Conservation (phyloP, 2,888 invertebrate species). For the Dysmachus trigonus region DNA sequence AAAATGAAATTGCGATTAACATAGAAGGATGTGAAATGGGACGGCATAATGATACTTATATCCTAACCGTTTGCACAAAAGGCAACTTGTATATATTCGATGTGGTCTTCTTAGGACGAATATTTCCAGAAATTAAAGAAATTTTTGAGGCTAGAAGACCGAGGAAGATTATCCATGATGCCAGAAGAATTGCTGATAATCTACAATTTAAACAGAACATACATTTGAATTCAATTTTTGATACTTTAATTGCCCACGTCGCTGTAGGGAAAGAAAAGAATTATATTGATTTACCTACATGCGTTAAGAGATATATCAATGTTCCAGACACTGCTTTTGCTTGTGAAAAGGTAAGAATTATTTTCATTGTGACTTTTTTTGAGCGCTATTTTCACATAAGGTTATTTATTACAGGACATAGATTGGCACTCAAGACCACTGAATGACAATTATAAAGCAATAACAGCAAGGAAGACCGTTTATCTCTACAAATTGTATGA, state of each 20-base stretch:
- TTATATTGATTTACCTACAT: slow-evolving; percentile 51
- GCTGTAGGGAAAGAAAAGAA: slow-evolving; percentile 50
- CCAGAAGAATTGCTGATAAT: slow-evolving; percentile 54
- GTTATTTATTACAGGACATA: background rate
- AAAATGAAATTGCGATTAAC: slow-evolving; percentile 52
- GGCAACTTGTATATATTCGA: slow-evolving; percentile 56
- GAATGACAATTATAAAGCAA: slow-evolving; percentile 40
- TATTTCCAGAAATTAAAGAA: slow-evolving; percentile 54
- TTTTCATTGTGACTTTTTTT: background rate
- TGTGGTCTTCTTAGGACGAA: slow-evolving; percentile 53
- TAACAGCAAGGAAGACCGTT: slow-evolving; percentile 53
- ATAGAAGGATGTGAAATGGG: slow-evolving; percentile 54
- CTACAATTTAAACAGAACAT: slow-evolving; percentile 54
- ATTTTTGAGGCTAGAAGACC: slow-evolving; percentile 53
- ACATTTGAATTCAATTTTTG: slow-evolving; percentile 54
- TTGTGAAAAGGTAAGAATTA: slow-evolving; percentile 27
- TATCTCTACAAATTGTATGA: slow-evolving; percentile 55
- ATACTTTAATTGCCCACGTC: slow-evolving; percentile 55
- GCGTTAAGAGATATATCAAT: slow-evolving; percentile 51
- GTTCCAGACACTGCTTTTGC: slow-evolving; percentile 52
- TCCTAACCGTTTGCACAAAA: slow-evolving; percentile 53
- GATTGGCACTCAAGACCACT: slow-evolving; percentile 53
- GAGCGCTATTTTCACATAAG: background rate
- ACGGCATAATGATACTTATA: slow-evolving; percentile 52
- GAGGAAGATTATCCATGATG: slow-evolving; percentile 54